Base-by-base conservation (phyloP, 2,888 invertebrate genomes). In the Helicoverpa assulta region DNA sequence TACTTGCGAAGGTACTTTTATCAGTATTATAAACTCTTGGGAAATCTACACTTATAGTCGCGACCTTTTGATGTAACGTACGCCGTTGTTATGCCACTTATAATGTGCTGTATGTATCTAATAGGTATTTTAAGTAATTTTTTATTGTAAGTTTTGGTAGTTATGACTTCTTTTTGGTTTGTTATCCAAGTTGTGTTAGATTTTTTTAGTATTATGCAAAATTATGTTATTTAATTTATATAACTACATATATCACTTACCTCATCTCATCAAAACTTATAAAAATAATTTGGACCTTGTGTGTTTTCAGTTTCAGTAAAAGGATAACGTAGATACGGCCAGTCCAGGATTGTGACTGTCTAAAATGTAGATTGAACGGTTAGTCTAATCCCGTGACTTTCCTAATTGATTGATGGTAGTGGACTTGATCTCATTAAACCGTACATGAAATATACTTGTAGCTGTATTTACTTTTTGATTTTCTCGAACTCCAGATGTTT, bases 1-100 rank as follows among this genome's bases (percentile, higher is more conserved):
- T 88, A 88, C 87, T 90, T 85, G 82, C 83, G 81, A 85, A 88
- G 88, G 88, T 89, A 90, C 88, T 92, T 91, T 90, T 90, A 91
- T 88, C 86, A 86, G 85, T 87, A 78, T 88, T 88, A 89, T 84
- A 82, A 86, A 68, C 92, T 86, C 91, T 21, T 66, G 92, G 92
- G 92, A 92, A 92, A 92, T 92, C 88, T 90, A 86, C 88, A 88
- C 86, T 89, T 89, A 80, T 78, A 80, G 77, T 75, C 84, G 78
- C 80, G 72, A 75, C 70, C 74, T 82, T 74, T 75, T 71, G 70
- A 69, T 74, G 66, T 81, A 73, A 76, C 75, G 60, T 79, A 79
- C 21, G 73, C 51, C 60, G 43, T 54, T 58, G 43, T 71, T 67
- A 61, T 64, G 55, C 67, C 56, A 73, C 50, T 70, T 60, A 52